A percentile compares a stretch with the other conserved stretches of the same genome.
phyloP scores from a whole-genome alignment of 2,113 vertebrate species.

The Petrocephalus microphthalmus region DNA sequence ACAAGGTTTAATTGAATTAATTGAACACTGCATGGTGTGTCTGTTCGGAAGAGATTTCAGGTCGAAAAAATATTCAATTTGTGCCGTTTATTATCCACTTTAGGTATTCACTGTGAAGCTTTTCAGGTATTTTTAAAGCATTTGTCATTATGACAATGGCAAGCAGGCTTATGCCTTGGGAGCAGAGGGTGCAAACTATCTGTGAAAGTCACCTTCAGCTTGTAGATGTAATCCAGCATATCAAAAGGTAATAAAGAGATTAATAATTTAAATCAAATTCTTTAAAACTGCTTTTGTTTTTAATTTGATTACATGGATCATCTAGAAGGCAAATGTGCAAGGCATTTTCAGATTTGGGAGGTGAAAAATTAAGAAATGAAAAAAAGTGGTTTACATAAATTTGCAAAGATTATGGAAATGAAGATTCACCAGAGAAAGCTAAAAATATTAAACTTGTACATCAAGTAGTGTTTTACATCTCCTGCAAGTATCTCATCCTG shows the following conservation, averaged over 20 bases:
- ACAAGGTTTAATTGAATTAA: constrained; percentile 24
- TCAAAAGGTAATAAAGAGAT: background rate
- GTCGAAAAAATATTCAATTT: constrained; percentile 16
- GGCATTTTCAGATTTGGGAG: background rate
- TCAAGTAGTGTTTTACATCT: background rate
- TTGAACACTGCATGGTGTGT: constrained; percentile 16
- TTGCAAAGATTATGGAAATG: background rate
- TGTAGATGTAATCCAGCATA: constrained; percentile 3
- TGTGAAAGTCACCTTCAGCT: constrained; percentile 24
- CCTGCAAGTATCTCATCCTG: background rate
- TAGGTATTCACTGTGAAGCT: constrained; percentile 4
- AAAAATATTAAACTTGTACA: background rate
- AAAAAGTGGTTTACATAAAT: background rate
- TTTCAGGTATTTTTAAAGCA: background rate
- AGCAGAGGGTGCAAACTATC: background rate
- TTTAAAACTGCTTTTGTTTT: constrained; percentile 3
- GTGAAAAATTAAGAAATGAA: background rate
- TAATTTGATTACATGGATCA: constrained; percentile 22
- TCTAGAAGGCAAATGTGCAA: background rate
- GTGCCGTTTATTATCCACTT: constrained; percentile 13
- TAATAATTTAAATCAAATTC: constrained; percentile 18
- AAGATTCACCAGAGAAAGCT: background rate
- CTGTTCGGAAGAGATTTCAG: constrained; percentile 32
- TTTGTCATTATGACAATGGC: background rate
- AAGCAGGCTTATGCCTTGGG: background rate